Conservation (phyloP, 2,888 invertebrate species). For the Cinara cedri region DNA sequence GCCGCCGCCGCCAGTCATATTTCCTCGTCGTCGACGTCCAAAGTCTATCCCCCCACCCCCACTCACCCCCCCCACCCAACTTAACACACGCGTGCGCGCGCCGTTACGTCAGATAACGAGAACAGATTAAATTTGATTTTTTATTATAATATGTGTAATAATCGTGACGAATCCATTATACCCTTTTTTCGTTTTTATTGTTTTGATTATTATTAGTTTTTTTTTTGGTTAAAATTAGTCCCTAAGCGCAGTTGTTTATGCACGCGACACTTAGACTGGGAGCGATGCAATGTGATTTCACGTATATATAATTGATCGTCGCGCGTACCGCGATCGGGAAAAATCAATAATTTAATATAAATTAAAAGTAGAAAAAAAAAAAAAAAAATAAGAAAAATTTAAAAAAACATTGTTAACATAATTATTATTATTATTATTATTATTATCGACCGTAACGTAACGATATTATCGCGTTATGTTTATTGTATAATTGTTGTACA, state of each 20-base stretch:
- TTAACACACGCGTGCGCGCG: neutral
- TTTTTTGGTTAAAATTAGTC: constrained; percentile 2
- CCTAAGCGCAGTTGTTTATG: constrained; percentile 25
- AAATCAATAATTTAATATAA: neutral
- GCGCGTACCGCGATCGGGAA: neutral
- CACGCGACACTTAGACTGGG: constrained; percentile 43
- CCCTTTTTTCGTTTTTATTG: constrained; percentile 23
- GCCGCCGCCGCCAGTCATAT: neutral
- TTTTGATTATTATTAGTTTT: constrained; percentile 2
- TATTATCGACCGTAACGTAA: neutral
- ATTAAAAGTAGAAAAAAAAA: no score
- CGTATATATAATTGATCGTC: constrained; percentile 14
- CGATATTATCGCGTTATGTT: neutral
- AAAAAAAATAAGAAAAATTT: no score
- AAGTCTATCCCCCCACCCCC: neutral
- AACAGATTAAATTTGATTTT: constrained; percentile 14
- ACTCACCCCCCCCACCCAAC: no score
- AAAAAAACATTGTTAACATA: neutral
- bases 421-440: neutral
- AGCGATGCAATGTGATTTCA: constrained; percentile 45
- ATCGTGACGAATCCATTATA: no score
- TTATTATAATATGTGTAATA: neutral
- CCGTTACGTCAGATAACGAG: no score
- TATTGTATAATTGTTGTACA: no score
- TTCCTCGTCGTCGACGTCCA: neutral